A percentile compares a stretch with the other conserved stretches of the same genome.
Conservation (phyloP, 37 sponge, comb jelly and placozoan genomes). For the Theonella swinhoei region DNA sequence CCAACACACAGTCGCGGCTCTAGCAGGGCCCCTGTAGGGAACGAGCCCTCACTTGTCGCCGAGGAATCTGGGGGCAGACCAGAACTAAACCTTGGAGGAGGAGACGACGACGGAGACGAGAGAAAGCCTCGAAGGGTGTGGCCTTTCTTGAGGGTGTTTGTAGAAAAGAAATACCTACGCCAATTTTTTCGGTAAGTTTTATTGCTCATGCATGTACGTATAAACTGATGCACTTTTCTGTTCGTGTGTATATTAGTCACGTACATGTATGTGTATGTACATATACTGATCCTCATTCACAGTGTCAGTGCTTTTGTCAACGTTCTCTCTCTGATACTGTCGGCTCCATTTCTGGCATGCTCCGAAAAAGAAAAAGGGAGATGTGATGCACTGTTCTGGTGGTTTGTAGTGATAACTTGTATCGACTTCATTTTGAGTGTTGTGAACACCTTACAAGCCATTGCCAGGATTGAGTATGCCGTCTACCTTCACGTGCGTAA, state of each 20-base stretch:
- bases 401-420: conserved; percentile 20
- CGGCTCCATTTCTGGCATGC: conserved; percentile 24
- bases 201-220: too few relatives aligned
- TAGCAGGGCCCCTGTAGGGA: not conserved
- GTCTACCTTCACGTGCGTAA: not conserved
- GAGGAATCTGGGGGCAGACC: not conserved
- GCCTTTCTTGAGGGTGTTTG: conserved; percentile 12
- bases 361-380: not conserved
- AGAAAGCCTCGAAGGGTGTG: not conserved
- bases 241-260: too few relatives aligned
- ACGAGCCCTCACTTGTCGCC: not conserved
- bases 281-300: too few relatives aligned
- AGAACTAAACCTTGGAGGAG: not conserved
- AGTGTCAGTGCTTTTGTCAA: conserved; percentile 34
- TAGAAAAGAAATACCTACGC: conserved; percentile 5
- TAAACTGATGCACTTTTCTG: too few relatives aligned
- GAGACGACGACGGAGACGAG: conserved; percentile 3
- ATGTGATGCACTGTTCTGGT: not conserved
- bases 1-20: too few relatives aligned
- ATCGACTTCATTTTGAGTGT: conserved; percentile 51
- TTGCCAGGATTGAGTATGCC: conserved; percentile 5
- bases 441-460: conserved; percentile 32
- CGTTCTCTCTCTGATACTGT: conserved; percentile 36
- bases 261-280: too few relatives aligned
- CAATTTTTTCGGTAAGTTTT: conserved; percentile 42